Percentiles rank a stretch among this genome's conserved stretches.
phyloP scores from a whole-genome alignment of 53 echinoderm and acorn worm species.

The Glandiceps talaboti region DNA sequence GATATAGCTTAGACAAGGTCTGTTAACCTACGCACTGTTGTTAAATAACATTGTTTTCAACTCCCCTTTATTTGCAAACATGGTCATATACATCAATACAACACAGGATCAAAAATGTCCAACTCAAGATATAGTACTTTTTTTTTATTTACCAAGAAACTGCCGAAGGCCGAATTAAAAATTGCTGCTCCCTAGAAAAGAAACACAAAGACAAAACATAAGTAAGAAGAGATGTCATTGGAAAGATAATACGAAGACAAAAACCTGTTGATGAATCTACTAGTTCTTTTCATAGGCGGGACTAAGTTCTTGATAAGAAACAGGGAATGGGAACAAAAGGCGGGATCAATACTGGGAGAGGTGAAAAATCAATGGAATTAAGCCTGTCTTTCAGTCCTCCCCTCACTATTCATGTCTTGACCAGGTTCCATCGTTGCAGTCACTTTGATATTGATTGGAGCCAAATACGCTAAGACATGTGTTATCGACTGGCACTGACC shows the following conservation, averaged over 20 bases:
- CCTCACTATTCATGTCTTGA: too few relatives aligned
- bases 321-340: too few relatives aligned
- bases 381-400: too few relatives aligned
- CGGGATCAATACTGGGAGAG: too few relatives aligned
- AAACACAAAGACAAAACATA: too few relatives aligned
- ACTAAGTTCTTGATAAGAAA: too few relatives aligned
- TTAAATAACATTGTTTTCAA: not conserved
- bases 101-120: constrained; percentile 2
- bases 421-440: too few relatives aligned
- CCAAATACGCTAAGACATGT: too few relatives aligned
- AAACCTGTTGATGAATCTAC: not conserved
- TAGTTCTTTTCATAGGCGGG: too few relatives aligned
- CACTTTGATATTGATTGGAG: too few relatives aligned
- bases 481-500: too few relatives aligned
- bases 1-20: not conserved
- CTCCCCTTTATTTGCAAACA: constrained; percentile 3
- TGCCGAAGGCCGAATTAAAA: constrained; percentile 98
- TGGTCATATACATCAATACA: constrained; percentile 10
- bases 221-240: not conserved
- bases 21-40: not conserved
- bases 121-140: constrained; percentile 22
- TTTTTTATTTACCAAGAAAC: constrained; percentile 71
- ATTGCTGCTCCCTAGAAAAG: constrained; percentile 76
- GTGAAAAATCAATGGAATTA: too few relatives aligned
- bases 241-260: not conserved